Percentiles rank a stretch among this genome's conserved stretches.
Evolutionary conservation across 2,113 vertebrate species (phyloP).

Genomic region (Rousettus leschenaultii): DNA sequence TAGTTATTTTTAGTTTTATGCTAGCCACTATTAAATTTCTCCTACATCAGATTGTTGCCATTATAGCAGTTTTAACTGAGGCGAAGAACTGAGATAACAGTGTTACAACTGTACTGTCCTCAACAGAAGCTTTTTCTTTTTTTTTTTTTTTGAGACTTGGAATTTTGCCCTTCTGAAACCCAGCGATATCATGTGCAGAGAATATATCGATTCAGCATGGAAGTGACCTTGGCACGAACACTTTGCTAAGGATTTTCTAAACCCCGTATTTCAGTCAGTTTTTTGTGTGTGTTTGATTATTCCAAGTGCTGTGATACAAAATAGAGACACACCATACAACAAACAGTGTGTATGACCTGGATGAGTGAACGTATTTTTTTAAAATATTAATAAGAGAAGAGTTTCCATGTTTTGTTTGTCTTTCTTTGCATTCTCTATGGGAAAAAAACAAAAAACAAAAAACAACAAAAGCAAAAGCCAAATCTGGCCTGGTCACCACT

Average conservation of each 20-base stretch:
- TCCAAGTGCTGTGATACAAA: constrained; percentile 25
- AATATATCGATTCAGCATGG: neutral
- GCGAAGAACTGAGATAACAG: neutral
- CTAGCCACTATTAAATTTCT: neutral
- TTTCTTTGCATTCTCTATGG: constrained; percentile 34
- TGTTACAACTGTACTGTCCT: neutral
- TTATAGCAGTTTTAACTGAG: neutral
- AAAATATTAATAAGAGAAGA: neutral
- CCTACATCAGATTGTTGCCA: neutral
- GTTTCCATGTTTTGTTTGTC: neutral
- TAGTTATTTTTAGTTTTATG: constrained; percentile 7
- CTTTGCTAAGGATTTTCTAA: constrained; percentile 23
- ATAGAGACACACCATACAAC: neutral
- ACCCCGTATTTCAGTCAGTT: neutral
- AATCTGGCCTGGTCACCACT: neutral
- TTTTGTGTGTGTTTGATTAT: neutral
- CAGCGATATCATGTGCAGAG: neutral
- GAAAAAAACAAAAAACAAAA: too few species aligned
- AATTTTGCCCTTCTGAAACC: neutral
- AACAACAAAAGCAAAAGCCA: neutral
- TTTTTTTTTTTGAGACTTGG: neutral
- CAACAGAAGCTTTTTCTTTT: neutral
- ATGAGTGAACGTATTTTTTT: neutral
- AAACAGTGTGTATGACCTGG: neutral
- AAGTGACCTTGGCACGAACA: neutral